Evolutionary conservation across 2,797 vertebrate genomes (phyloP), one percentile per base, ranked within the genome.

Genomic region (Argya squamiceps): DNA sequence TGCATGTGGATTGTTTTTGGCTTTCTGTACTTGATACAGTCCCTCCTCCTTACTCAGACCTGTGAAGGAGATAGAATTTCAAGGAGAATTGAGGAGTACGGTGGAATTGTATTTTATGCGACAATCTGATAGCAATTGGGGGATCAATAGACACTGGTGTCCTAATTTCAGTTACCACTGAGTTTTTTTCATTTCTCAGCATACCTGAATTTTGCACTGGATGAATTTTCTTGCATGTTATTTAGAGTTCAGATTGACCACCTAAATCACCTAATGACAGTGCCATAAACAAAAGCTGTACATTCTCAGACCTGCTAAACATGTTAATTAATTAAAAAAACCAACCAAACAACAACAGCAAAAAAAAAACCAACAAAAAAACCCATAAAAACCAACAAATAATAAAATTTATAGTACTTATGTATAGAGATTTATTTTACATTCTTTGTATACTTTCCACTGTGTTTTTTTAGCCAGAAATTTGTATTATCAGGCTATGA

Each of bases 351-450:
- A 29, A 63, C 11, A n/a, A n/a, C n/a, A n/a, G n/a, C 15, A 52
- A 70, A 46, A 18, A 1, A 6, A 44, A 36, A 30, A 81, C n/a
- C n/a, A n/a, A n/a, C n/a, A 43, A 21, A 44, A 20, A 20, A 44
- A 10, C 1, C 4, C 7, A 34, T 1, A 10, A 64, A 83, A 43
- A 4, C 1, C 8, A 79, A 14, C 2, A 39, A 74, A 47, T 14
- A 30, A 56, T 21, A 34, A 30, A 47, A 41, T 11, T 37, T 2
- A 7, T 32, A n/a, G 17, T 26, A 80, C 49, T 32, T 74, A n/a
- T 27, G 12, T 50, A 52, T 7, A 4, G 7, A 56, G 27, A 58
- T 39, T 50, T 13, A 58, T 36, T 58, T 6, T 46, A 43, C 19
- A 6, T 58, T 69, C 71, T 73, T 8, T 76, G 30, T 71, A 9